These are phyloP conservation scores for Odontophorus gujanensis DNA, from an alignment of 2,113 vertebrate species.

Conservation along the genomic window DNA sequence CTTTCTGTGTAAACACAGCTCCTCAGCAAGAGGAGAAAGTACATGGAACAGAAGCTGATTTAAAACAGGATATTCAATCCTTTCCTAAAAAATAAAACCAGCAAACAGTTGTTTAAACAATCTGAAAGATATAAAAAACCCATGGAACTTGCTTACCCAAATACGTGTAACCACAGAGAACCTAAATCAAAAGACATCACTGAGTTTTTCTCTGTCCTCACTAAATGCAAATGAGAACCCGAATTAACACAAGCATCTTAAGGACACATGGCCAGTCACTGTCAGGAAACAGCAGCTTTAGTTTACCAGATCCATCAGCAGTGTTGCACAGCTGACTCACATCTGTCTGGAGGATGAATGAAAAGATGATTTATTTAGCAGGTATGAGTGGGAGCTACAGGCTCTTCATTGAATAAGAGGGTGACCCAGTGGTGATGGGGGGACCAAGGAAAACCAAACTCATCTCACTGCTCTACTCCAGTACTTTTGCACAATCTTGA, in stretches of 20 bases:
- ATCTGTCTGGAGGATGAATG: neutral
- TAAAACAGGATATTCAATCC: neutral
- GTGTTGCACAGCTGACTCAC: neutral
- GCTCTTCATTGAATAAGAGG: neutral
- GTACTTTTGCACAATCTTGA: neutral
- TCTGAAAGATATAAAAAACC: slow-evolving; percentile 18
- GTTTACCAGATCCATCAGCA: neutral
- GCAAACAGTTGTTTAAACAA: neutral
- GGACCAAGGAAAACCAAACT: neutral
- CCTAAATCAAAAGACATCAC: neutral
- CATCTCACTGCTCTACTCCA: neutral
- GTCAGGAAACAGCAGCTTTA: neutral
- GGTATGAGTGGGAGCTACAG: neutral
- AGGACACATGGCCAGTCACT: neutral
- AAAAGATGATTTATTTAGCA: neutral
- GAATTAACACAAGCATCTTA: neutral
- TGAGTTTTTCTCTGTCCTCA: neutral
- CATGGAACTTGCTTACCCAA: neutral
- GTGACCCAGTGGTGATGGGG: neutral
- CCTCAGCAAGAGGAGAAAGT: neutral
- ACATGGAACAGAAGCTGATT: neutral
- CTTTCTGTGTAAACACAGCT: slow-evolving; percentile 8
- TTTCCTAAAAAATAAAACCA: neutral
- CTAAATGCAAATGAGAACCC: neutral
- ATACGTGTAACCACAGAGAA: neutral